Base-by-base conservation (phyloP, 2,888 invertebrate genomes). In the Ephialtes manifestator region DNA sequence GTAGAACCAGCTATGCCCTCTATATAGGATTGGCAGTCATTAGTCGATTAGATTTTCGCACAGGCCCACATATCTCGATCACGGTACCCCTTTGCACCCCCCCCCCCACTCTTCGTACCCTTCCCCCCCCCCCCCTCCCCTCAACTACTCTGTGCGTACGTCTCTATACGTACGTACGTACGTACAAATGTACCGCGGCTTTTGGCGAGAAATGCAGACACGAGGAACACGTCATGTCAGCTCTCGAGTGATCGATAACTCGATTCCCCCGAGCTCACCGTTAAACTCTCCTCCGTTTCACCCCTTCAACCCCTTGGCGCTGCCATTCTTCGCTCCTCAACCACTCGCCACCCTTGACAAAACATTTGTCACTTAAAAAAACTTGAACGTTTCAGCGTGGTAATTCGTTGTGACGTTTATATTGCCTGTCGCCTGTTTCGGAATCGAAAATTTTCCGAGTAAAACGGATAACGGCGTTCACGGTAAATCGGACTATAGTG, bases 1-100 rank as follows among this genome's bases (percentile, higher is more conserved):
- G 24, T 67, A 77, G 67, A 77, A 72, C 74, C 43, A 46, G 77
- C 51, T 77, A 84, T 74, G 65, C 65, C 74, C 58, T 35, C 74
- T 48, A 51, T 77, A 80, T 71, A 86, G 87, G 87, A 88, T 88
- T 88, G 86, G 87, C 90, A 90, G 91, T 91, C 91, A 91, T 91
- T 91, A 91, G 90, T 89, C 89, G 91, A 91, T 91, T 91, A 91
- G 90, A 91, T 90, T 91, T 89, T 85, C 88, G 86, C 79, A 71
- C 84, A 82, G 88, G 83, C 82, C 89, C 89, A 90, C 90, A 87
- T 87, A 88, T 91, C 90, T 90, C 89, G 90, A 87, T 88, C 87
- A 87, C 86, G 88, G 88, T 88, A 65, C 35, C 20, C 58, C 43
- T 60, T 39, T 39, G 24, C 58, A 58, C 24, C 24, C n/a, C n/a